A percentile compares a stretch with the other conserved stretches of the same genome.
Evolutionary conservation across 2,888 invertebrate species (phyloP).

Genomic region (Taphrorychus bicolor): DNA sequence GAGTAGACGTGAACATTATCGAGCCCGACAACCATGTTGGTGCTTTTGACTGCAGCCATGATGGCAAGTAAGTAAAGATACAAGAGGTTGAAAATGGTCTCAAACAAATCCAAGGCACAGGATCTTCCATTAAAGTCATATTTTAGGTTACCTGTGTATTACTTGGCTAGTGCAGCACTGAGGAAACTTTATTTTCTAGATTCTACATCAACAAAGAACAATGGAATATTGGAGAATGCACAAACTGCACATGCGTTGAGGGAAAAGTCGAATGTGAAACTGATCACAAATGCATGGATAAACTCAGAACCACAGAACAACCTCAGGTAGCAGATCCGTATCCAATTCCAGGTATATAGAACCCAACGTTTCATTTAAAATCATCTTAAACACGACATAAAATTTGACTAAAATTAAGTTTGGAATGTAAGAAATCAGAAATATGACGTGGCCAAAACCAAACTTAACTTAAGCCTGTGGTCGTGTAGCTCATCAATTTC

Average conservation of each 20-base stretch:
- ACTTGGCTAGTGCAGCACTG: no score
- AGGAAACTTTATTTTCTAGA: constrained; percentile 17
- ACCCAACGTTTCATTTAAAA: background rate
- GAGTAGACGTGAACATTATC: constrained; percentile 49
- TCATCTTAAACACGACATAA: no score
- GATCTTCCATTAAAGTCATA: background rate
- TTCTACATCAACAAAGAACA: constrained; percentile 67
- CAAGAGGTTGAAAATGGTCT: constrained; percentile 1
- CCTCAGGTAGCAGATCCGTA: constrained; percentile 34
- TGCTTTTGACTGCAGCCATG: constrained; percentile 46
- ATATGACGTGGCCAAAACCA: no score
- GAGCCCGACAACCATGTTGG: constrained; percentile 43
- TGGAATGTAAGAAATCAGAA: no score
- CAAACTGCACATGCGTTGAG: constrained; percentile 72
- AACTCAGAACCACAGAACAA: constrained; percentile 46
- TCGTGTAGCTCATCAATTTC: constrained; percentile 73
- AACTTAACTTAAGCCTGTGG: no score
- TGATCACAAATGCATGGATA: constrained; percentile 61
- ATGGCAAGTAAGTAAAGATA: constrained; percentile 57
- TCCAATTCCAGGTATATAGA: constrained; percentile 30
- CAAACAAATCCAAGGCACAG: background rate
- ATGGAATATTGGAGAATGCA: constrained; percentile 75
- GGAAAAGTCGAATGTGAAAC: constrained; percentile 68
- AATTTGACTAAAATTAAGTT: no score
- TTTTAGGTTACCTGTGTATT: no score